phyloP scores from a whole-genome alignment of 2,888 invertebrate species.

The Acleris literana region DNA sequence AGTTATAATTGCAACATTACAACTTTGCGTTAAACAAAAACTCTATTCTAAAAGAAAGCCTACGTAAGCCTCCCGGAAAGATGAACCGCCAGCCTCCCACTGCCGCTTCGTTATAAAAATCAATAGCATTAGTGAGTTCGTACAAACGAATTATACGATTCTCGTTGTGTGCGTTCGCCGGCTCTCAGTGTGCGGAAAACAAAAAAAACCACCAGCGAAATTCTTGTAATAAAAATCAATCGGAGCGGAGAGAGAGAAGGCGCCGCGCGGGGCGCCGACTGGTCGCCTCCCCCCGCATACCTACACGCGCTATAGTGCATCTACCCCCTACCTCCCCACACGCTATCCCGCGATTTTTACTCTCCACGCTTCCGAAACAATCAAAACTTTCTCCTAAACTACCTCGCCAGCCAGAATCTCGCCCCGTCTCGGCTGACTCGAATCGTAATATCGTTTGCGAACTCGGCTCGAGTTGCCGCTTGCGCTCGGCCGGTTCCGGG shows the following conservation, averaged over 20 bases:
- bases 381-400: constrained; percentile 41
- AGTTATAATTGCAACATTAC: too few relatives aligned
- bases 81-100: constrained; percentile 46
- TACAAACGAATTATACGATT: constrained; percentile 82
- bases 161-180: constrained; percentile 73
- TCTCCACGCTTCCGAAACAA: constrained; percentile 41
- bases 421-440: neutral
- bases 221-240: constrained; percentile 85
- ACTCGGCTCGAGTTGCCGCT: constrained; percentile 38
- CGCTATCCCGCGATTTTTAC: constrained; percentile 41
- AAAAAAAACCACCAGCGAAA: constrained; percentile 80
- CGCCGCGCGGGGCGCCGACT: constrained; percentile 78
- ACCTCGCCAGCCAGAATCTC: constrained; percentile 27
- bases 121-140: constrained; percentile 82
- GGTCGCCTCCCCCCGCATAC: constrained; percentile 66
- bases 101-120: constrained; percentile 80
- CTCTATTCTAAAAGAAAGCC: neutral
- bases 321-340: constrained; percentile 54
- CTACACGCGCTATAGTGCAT: constrained; percentile 67
- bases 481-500: constrained; percentile 65
- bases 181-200: constrained; percentile 75
- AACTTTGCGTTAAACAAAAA: too few relatives aligned
- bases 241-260: constrained; percentile 82
- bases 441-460: constrained; percentile 28
- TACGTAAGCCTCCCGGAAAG: constrained; percentile 28